phyloP scores from a whole-genome alignment of 92 coral and sea anemone species.

The Montipora capitata region DNA sequence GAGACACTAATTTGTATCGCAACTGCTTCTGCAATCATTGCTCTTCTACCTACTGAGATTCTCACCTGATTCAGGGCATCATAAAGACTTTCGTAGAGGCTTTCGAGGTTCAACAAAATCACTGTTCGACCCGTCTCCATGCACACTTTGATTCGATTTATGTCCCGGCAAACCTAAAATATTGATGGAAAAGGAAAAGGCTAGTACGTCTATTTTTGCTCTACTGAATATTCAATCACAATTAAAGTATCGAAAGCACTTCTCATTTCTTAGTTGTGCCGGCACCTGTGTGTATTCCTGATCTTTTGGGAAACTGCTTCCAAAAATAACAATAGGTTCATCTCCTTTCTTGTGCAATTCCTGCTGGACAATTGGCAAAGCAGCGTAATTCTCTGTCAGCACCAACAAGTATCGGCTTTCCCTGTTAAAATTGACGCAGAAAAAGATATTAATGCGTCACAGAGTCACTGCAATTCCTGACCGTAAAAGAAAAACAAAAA shows the following conservation, averaged over 20 bases:
- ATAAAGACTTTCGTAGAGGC: conserved; percentile 80
- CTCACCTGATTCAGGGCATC: conserved; percentile 90
- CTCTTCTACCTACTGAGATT: not conserved
- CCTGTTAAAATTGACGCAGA: conserved; percentile 20
- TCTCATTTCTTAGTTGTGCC: too few relatives aligned
- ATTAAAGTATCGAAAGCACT: not conserved
- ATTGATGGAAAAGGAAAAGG: not conserved
- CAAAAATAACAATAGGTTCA: conserved; percentile 85
- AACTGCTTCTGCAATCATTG: too few relatives aligned
- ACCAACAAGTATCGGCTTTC: conserved; percentile 91
- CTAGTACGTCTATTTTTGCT: too few relatives aligned
- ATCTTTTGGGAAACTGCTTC: conserved; percentile 93
- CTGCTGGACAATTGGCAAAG: conserved; percentile 79
- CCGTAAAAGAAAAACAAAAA: not conserved
- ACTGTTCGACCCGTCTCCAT: conserved; percentile 95
- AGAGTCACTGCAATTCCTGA: too few relatives aligned
- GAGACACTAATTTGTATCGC: not conserved
- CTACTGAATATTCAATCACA: too few relatives aligned
- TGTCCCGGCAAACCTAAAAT: conserved; percentile 92
- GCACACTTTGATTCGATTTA: conserved; percentile 94
- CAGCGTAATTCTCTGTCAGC: conserved; percentile 92
- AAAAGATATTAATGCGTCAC: not conserved
- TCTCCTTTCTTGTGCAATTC: conserved; percentile 57
- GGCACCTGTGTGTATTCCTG: conserved; percentile 92
- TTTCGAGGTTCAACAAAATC: conserved; percentile 83